A percentile compares a stretch with the other conserved stretches of the same genome.
Conservation (phyloP, 2,888 invertebrate genomes). For the Cephus pulcher region DNA sequence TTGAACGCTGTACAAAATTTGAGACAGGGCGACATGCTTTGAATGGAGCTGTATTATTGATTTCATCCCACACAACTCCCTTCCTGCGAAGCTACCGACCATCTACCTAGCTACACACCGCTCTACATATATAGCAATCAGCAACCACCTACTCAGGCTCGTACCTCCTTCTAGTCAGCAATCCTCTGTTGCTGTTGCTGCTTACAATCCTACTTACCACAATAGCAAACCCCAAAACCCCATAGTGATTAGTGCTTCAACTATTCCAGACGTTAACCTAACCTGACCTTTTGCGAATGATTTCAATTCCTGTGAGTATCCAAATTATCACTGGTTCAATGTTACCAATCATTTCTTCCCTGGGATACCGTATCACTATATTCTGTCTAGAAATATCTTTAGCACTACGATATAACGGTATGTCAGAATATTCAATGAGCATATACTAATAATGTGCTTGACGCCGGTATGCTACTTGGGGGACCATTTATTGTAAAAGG, state of each 20-base stretch:
- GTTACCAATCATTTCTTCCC: background rate
- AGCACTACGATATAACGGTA: background rate
- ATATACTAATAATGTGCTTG: background rate
- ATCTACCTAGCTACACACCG: background rate
- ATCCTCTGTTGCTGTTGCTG: conserved; percentile 22
- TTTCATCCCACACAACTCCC: conserved; percentile 46
- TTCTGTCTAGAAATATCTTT: background rate
- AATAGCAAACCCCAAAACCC: conserved; percentile 20
- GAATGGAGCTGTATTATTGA: conserved; percentile 59
- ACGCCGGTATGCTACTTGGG: background rate
- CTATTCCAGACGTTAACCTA: background rate
- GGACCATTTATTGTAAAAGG: background rate
- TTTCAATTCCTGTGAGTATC: background rate
- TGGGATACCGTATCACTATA: background rate
- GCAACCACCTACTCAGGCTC: conserved; percentile 10
- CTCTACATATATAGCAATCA: background rate
- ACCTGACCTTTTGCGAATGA: background rate
- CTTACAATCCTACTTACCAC: conserved; percentile 16
- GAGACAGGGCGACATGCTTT: conserved; percentile 32
- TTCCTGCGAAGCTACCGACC: background rate
- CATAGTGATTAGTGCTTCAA: background rate
- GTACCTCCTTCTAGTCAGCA: conserved; percentile 11
- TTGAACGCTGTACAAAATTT: background rate
- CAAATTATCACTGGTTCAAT: background rate
- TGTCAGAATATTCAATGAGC: background rate